Percentiles rank a stretch among this genome's conserved stretches.
Conservation (phyloP, 92 coral and sea anemone species). For the Plumapathes pennacea region DNA sequence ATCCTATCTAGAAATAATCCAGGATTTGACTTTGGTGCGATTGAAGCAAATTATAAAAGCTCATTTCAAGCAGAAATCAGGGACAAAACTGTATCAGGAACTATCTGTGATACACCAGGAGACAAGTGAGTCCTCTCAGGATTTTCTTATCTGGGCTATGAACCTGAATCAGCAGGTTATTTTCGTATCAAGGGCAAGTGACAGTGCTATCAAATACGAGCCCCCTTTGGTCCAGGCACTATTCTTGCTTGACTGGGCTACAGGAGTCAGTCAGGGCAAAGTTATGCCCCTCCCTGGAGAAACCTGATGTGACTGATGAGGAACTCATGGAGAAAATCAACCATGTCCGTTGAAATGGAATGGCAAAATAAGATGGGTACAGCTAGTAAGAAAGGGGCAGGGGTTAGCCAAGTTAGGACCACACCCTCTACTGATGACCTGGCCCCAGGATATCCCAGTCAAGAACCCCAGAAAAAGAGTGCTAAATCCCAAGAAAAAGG, state of each 20-base stretch:
- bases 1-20: constrained; percentile 51
- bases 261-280: constrained; percentile 52
- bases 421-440: neutral
- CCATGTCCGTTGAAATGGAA: constrained; percentile 32
- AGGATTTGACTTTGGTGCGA: constrained; percentile 21
- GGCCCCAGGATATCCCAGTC: neutral
- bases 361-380: constrained; percentile 17
- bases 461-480: neutral
- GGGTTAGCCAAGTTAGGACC: constrained; percentile 2
- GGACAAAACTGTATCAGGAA: constrained; percentile 57
- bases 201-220: constrained; percentile 39
- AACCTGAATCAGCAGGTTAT: constrained; percentile 39
- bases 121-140: constrained; percentile 49
- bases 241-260: constrained; percentile 53
- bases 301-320: constrained; percentile 41
- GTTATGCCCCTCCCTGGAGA: constrained; percentile 35
- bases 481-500: neutral
- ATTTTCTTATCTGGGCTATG: constrained; percentile 56
- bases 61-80: constrained; percentile 55
- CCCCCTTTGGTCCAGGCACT: constrained; percentile 39
- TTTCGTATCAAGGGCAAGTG: constrained; percentile 40
- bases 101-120: constrained; percentile 39
- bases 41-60: constrained; percentile 43
- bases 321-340: constrained; percentile 39
- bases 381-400: constrained; percentile 15